These are phyloP conservation scores for Dryadula phaetusa DNA, from an alignment of 2,888 invertebrate genomes.

Conservation along the genomic window DNA sequence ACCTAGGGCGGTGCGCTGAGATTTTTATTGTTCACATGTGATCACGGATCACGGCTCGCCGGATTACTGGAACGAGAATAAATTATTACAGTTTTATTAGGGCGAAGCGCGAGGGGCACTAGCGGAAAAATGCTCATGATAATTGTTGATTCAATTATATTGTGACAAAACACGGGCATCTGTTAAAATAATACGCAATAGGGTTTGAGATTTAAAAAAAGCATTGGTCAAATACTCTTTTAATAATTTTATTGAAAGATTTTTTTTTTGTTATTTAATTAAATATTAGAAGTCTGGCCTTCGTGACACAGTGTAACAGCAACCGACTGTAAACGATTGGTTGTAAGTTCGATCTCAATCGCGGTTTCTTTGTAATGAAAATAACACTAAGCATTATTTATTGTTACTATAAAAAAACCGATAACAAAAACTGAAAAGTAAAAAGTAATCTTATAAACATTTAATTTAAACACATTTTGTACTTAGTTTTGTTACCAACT, in stretches of 20 bases:
- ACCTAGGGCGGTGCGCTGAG: conserved; percentile 56
- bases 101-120: conserved; percentile 38
- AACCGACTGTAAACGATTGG: too few relatives aligned
- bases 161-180: conserved; percentile 44
- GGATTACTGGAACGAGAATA: conserved; percentile 70
- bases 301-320: not conserved
- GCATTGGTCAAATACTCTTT: not conserved
- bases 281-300: not conserved
- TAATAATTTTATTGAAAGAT: not conserved
- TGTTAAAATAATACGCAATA: conserved; percentile 40
- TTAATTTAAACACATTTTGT: too few relatives aligned
- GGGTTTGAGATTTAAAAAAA: conserved; percentile 14
- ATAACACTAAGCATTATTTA: too few relatives aligned
- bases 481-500: too few relatives aligned
- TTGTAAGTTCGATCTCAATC: too few relatives aligned
- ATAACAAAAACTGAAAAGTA: too few relatives aligned
- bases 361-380: too few relatives aligned
- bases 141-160: conserved; percentile 47
- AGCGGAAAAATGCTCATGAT: conserved; percentile 40
- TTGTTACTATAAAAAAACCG: too few relatives aligned
- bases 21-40: conserved; percentile 73
- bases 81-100: conserved; percentile 67
- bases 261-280: not conserved
- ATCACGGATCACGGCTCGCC: conserved; percentile 57
- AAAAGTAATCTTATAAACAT: too few relatives aligned